Conservation (phyloP, 2,888 invertebrate species). For the Acanthosepion lycidas region DNA sequence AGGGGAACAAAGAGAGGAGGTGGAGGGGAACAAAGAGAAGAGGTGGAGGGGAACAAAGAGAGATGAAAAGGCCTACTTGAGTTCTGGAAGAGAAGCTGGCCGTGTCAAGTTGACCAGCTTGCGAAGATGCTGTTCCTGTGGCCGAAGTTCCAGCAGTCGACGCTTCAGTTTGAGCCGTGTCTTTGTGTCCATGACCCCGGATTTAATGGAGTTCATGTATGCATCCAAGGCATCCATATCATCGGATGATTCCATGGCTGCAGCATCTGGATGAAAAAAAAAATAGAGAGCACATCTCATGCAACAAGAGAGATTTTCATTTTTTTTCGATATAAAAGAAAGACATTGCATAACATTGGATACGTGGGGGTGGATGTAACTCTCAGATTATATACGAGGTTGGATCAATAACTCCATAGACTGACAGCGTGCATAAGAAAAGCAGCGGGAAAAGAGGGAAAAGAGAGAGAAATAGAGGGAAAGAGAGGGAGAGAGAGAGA, state of each 20-base stretch:
- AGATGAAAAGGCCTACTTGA: constrained; percentile 53
- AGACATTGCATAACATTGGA: no score
- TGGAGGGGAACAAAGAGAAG: background rate
- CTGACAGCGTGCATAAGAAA: no score
- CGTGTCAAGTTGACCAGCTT: constrained; percentile 82
- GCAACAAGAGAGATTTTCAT: no score
- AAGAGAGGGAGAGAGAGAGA: no score
- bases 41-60: no score
- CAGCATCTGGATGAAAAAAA: constrained; percentile 49
- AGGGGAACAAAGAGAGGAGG: background rate
- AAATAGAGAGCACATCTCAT: background rate
- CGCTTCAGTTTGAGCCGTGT: constrained; percentile 74
- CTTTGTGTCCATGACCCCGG: constrained; percentile 75
- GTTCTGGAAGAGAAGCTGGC: constrained; percentile 73
- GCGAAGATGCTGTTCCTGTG: constrained; percentile 82
- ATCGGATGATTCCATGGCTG: constrained; percentile 68
- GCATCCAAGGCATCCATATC: constrained; percentile 87
- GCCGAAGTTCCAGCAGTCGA: constrained; percentile 81
- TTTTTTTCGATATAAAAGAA: no score
- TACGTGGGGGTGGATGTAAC: no score
- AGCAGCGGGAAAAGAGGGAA: no score
- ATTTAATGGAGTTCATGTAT: constrained; percentile 81
- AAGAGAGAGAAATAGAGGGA: no score
- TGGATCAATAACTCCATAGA: no score
- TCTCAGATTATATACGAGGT: no score